Conservation (phyloP, 2,888 invertebrate species). For the Melanargia galathea region DNA sequence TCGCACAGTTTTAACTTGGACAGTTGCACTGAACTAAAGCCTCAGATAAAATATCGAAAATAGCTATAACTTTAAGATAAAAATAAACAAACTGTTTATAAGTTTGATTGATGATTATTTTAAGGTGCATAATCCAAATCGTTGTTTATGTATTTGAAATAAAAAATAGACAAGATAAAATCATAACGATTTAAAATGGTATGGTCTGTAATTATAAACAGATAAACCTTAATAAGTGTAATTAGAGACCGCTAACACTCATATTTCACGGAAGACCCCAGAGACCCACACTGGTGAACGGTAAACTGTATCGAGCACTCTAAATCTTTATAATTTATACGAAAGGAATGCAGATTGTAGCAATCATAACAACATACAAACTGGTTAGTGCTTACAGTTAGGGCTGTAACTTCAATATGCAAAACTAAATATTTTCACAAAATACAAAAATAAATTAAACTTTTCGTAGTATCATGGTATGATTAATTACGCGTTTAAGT, state of each 20-base stretch:
- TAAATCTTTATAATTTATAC: constrained; percentile 42
- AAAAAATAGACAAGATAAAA: background rate
- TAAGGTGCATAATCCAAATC: background rate
- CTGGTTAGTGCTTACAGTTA: constrained; percentile 56
- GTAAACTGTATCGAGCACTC: constrained; percentile 10
- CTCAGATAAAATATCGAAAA: too few relatives aligned
- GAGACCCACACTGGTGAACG: background rate
- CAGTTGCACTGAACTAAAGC: too few relatives aligned
- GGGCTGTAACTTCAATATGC: constrained; percentile 18
- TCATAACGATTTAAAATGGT: background rate
- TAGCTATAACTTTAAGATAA: too few relatives aligned
- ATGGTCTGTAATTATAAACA: constrained; percentile 7
- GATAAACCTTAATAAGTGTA: constrained; percentile 7
- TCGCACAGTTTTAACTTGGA: too few relatives aligned
- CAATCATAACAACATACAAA: constrained; percentile 49
- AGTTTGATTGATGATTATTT: too few relatives aligned
- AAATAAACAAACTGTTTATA: too few relatives aligned
- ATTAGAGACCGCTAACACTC: constrained; percentile 8
- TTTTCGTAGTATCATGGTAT: too few relatives aligned
- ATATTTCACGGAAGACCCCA: constrained; percentile 10
- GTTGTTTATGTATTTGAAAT: background rate
- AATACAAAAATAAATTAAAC: background rate
- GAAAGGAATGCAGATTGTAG: constrained; percentile 75
- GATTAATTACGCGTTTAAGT: too few relatives aligned
- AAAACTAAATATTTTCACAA: too few relatives aligned